Evolutionary conservation across 2,797 vertebrate species (phyloP), one percentile per base, ranked within the genome.

Genomic region (Sebastes ruberrimus): DNA sequence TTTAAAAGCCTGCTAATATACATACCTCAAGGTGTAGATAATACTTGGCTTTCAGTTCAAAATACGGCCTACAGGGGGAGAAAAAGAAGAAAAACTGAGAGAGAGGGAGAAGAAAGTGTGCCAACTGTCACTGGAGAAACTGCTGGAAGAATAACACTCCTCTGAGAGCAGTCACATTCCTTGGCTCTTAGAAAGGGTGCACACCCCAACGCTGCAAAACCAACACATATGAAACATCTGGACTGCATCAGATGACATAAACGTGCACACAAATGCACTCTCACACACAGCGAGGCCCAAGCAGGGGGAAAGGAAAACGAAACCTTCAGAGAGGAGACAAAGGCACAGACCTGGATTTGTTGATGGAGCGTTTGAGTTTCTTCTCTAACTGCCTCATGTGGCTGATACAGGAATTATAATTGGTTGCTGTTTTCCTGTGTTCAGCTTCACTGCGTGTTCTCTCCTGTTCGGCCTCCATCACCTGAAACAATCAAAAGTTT

Each of bases 21-120:
- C 96, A 0, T 95, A 99, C 99, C 98, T 99, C 98, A 2, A 99
- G 96, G 14, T 99, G 97, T 11, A 99, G 93, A 9, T 99, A 99
- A 94, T 99, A 99, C 90, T 98, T 99, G 0, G 97, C 96, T 94
- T 99, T 99, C 82, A 99, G 94, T 93, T 99, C 99, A 95, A 99
- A 99, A 92, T 99, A 99, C 30, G 99, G 98, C 91, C 98, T 99
- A 92, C 74, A 91, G 87, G 77, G 80, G 87, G 90, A 92, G 86
- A 75, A 71, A 89, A 38, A 75, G 63, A 69, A 67, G 66, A 80
- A 35, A 81, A 68, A 52, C 23, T 84, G 14, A 82, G 81, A 67
- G n/a, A 30, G 57, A 60, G 75, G 63, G 56, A 65, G 59, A 46
- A 69, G 28, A 53, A 33, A 64, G 56, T 56, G 56, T 77, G 64